Evolutionary conservation across 1,140 invertebrate genomes (phyloP).

Genomic region (Drosophila sp.): DNA sequence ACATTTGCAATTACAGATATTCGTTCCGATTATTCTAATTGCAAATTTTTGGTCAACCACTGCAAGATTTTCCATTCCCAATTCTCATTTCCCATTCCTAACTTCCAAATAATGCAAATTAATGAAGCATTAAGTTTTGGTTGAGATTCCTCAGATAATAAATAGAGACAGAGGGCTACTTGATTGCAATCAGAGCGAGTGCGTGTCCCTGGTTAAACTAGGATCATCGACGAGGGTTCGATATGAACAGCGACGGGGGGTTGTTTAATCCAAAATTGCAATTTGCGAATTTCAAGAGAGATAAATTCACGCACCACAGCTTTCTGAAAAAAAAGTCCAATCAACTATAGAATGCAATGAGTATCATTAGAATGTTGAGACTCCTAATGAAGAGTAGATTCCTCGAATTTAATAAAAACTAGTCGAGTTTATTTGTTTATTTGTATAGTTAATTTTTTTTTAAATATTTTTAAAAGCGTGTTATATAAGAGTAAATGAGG

Average conservation of each 20-base stretch:
- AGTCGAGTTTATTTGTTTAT: too few species aligned
- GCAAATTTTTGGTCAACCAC: slow-evolving; percentile 8
- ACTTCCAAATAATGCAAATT: slow-evolving; percentile 52
- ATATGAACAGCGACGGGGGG: slow-evolving; percentile 27
- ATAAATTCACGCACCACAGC: slow-evolving; percentile 48
- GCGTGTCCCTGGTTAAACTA: slow-evolving; percentile 54
- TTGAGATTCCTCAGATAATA: slow-evolving; percentile 52
- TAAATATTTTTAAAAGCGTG: too few species aligned
- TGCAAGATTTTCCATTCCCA: slow-evolving; percentile 20
- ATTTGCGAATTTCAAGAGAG: slow-evolving; percentile 32
- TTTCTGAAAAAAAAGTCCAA: slow-evolving; percentile 27
- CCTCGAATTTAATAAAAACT: too few species aligned
- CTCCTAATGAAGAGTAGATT: too few species aligned
- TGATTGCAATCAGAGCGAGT: slow-evolving; percentile 65
- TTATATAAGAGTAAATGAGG: too few species aligned
- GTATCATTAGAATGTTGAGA: too few species aligned
- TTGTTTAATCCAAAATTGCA: slow-evolving; percentile 12
- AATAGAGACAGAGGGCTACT: slow-evolving; percentile 52
- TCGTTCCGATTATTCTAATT: slow-evolving; percentile 28
- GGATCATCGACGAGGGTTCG: slow-evolving; percentile 48
- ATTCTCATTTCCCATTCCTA: slow-evolving; percentile 21
- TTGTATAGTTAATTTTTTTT: too few species aligned
- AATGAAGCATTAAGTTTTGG: slow-evolving; percentile 74
- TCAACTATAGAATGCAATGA: slow-evolving; percentile 16
- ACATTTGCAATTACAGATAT: slow-evolving; percentile 33